Base-by-base conservation (phyloP, 1,140 invertebrate genomes). In the Lasaia peninsularis region DNA sequence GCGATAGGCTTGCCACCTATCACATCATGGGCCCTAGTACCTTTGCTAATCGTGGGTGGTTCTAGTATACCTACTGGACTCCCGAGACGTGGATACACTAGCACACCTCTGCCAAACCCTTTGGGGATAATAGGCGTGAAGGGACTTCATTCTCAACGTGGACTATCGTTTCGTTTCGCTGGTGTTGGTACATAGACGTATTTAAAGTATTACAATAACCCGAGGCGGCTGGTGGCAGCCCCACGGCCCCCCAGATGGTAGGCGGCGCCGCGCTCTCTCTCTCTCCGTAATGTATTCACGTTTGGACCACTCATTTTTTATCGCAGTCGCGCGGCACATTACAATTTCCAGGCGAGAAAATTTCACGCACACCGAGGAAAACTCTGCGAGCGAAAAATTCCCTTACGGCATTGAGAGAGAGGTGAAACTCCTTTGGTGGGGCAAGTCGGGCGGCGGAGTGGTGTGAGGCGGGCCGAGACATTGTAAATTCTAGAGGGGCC, bases 341-440 rank as follows among this genome's bases (percentile, higher is more conserved):
- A 81, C 78, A 85, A 80, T 83, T 85, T 84, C 80, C 80, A 80
- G 78, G 82, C 84, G 84, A 86, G 82, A 86, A 85, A 87, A 81
- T 81, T 77, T 78, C 71, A 79, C 79, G 62, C 81, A 78, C 73
- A 77, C 75, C 59, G 59, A 63, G 31, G 40, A 35, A n/a, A 34
- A 34, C 7, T 40, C 18, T 49, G 5, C 18, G 20, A 58, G 34
- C 18, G 58, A 60, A 60, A 65, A 34, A 55, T 20, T 10, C 14
- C 60, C 34, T 40, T 66, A 24, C 12, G n/a, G n/a, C 16, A 34
- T 0, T 5, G 14, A 14, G 16, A 28, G 12, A 48, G 7, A 20
- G 24, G 24, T 18, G 35, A 60, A 35, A 53, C 37, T 44, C 16
- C 18, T 37, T 32, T 33, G 11, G 48, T 21, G 58, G n/a, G 11